Percentiles rank a stretch among this genome's conserved stretches.
Conservation (phyloP, 2,113 vertebrate species). For the Neoarius graeffei region DNA sequence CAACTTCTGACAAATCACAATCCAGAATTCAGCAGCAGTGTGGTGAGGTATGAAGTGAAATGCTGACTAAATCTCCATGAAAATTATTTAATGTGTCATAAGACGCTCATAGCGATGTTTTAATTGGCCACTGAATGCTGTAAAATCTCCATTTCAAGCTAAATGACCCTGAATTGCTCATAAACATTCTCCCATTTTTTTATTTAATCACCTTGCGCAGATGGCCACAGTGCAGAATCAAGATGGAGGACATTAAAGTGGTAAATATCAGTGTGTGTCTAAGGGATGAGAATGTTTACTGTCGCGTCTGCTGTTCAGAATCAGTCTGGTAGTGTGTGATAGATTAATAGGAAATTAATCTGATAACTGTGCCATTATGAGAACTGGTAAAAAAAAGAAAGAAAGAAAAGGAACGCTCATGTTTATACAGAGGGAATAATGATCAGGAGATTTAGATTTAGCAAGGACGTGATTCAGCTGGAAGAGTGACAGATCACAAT, state of each 20-base stretch:
- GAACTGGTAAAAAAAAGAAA: conserved; percentile 43
- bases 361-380: conserved; percentile 48
- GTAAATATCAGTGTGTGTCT: conserved; percentile 51
- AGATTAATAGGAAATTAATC: conserved; percentile 58
- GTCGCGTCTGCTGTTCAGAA: conserved; percentile 38
- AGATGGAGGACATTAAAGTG: conserved; percentile 37
- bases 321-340: conserved; percentile 57
- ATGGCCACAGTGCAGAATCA: conserved; percentile 3
- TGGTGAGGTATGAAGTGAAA: background rate
- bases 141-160: conserved; percentile 6
- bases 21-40: background rate
- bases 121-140: background rate
- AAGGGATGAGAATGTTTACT: conserved; percentile 49
- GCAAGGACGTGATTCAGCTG: conserved; percentile 21
- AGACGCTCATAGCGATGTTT: background rate
- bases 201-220: conserved; percentile 7
- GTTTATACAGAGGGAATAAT: conserved; percentile 33
- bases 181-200: background rate
- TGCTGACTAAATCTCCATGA: background rate
- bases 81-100: background rate
- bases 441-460: conserved; percentile 16
- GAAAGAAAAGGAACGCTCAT: conserved; percentile 19
- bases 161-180: conserved; percentile 26
- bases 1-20: background rate
- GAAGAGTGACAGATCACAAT: background rate